phyloP scores from a whole-genome alignment of 2,113 vertebrate species.

The Morone saxatilis region DNA sequence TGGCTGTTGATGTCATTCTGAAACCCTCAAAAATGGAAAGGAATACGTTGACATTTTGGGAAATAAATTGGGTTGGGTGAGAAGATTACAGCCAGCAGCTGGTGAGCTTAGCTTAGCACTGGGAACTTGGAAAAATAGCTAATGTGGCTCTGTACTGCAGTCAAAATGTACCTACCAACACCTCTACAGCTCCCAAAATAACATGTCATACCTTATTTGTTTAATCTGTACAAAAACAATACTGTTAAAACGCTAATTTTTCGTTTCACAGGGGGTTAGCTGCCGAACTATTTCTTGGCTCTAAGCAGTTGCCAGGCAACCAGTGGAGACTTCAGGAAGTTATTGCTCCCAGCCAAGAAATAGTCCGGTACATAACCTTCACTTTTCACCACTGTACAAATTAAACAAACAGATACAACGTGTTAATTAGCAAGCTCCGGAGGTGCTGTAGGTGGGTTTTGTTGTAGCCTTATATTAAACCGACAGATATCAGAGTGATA shows the following conservation, averaged over 20 bases:
- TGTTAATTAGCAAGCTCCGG: neutral
- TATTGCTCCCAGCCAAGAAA: constrained; percentile 8
- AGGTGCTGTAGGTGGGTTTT: neutral
- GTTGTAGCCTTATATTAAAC: neutral
- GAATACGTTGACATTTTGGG: neutral
- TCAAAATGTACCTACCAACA: neutral
- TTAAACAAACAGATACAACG: neutral
- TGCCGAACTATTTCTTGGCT: neutral
- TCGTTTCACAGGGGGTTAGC: neutral
- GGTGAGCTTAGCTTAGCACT: constrained; percentile 18
- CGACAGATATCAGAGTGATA: neutral
- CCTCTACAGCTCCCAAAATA: neutral
- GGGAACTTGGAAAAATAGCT: neutral
- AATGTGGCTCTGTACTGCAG: neutral
- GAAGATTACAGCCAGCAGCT: constrained; percentile 3
- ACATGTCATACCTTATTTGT: neutral
- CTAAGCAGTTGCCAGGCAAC: constrained; percentile 47
- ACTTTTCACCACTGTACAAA: neutral
- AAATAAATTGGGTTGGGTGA: neutral
- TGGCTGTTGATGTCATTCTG: neutral
- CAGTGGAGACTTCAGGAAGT: neutral
- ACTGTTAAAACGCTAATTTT: neutral
- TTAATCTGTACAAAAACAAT: neutral
- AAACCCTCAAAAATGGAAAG: neutral
- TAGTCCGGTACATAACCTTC: neutral